Evolutionary conservation across 2,888 invertebrate species (phyloP).

Genomic region (Iphiclides podalirius): DNA sequence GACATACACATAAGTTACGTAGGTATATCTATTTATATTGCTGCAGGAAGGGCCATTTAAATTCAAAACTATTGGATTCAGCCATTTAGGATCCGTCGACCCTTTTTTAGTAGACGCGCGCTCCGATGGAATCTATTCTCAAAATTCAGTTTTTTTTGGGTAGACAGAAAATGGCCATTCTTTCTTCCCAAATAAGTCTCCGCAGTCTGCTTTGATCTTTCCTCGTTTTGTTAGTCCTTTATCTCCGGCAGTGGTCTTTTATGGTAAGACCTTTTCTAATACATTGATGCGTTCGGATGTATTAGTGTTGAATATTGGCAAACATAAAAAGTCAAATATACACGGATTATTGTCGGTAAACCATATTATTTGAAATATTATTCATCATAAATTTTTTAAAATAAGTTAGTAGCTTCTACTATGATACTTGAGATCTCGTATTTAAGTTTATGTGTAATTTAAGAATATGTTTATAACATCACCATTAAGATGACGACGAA

Average conservation of each 20-base stretch:
- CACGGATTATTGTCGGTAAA: no score
- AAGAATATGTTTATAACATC: no score
- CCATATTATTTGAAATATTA: no score
- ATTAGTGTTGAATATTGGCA: no score
- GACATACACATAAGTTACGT: no score
- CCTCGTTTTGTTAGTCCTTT: constrained; percentile 4
- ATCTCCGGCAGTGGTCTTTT: background rate
- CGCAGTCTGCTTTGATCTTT: constrained; percentile 6
- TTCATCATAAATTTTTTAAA: no score
- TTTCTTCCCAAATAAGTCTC: constrained; percentile 14
- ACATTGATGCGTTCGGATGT: no score
- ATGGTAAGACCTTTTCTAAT: background rate
- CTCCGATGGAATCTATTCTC: constrained; percentile 23
- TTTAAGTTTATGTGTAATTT: no score
- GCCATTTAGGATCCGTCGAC: constrained; percentile 19
- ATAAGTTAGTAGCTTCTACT: no score
- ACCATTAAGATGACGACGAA: no score
- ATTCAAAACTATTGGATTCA: constrained; percentile 16
- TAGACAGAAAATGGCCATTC: constrained; percentile 12
- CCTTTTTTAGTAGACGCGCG: constrained; percentile 17
- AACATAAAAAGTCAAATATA: no score
- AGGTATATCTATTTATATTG: constrained; percentile 21
- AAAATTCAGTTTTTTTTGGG: constrained; percentile 22
- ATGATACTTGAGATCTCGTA: no score
- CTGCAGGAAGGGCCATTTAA: constrained; percentile 24